These are phyloP conservation scores for Grapholita molesta DNA, from an alignment of 1,140 invertebrate species.

Conservation along the genomic window DNA sequence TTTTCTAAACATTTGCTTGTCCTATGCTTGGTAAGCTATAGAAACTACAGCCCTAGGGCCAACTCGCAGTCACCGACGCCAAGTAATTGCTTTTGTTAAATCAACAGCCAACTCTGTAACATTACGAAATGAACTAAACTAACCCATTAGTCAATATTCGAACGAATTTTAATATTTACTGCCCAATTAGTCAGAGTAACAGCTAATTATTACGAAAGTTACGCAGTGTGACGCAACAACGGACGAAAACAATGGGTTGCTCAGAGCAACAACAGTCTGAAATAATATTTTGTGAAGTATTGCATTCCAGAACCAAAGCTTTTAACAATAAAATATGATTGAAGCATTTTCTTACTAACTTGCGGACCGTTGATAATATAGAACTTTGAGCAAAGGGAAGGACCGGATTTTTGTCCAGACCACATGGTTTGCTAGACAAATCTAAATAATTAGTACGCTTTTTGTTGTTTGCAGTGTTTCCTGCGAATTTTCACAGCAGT, in stretches of 20 bases:
- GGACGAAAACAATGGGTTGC: constrained; percentile 5
- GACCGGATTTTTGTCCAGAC: too few relatives aligned
- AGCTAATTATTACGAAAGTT: constrained; percentile 15
- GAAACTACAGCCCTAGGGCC: constrained; percentile 21
- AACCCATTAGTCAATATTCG: constrained; percentile 28
- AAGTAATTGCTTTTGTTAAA: constrained; percentile 69
- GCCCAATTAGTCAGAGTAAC: constrained; percentile 4
- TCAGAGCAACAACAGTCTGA: background rate
- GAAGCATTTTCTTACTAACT: too few relatives aligned
- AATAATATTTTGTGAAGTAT: background rate
- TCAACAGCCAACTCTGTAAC: constrained; percentile 39
- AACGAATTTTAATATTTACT: constrained; percentile 26
- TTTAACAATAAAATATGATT: too few relatives aligned
- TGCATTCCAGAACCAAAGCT: background rate
- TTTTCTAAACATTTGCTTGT: background rate
- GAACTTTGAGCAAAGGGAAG: too few relatives aligned
- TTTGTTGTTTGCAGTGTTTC: too few relatives aligned
- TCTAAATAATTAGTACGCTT: too few relatives aligned
- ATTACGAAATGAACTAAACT: constrained; percentile 23
- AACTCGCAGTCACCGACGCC: constrained; percentile 39
- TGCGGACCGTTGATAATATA: too few relatives aligned
- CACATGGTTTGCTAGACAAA: too few relatives aligned
- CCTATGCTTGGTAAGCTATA: background rate
- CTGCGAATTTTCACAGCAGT: too few relatives aligned
- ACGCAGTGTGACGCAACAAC: constrained; percentile 5